Evolutionary conservation across 2,113 vertebrate species (phyloP).

Genomic region (Dasyprocta punctata): DNA sequence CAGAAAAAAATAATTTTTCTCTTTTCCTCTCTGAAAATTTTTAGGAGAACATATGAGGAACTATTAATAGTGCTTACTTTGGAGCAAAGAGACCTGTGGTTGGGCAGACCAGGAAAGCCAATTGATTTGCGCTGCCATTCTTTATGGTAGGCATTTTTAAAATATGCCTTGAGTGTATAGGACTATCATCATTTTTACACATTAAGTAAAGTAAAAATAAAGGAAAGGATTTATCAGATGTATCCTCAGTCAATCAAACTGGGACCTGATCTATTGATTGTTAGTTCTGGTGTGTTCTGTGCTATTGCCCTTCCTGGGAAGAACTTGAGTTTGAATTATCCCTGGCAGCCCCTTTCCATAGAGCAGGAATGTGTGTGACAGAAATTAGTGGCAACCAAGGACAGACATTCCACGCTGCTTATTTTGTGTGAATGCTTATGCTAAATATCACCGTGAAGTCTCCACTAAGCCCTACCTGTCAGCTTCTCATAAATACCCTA

Average conservation of each 20-base stretch:
- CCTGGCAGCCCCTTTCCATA: not conserved
- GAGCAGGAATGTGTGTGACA: not conserved
- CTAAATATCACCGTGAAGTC: accelerated
- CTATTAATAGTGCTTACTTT: constrained; percentile 68
- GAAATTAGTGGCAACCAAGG: not conserved
- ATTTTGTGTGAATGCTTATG: not conserved
- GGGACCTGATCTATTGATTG: not conserved
- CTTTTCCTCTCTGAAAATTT: constrained; percentile 65
- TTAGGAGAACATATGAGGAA: constrained; percentile 47
- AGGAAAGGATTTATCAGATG: not conserved
- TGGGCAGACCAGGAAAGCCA: constrained; percentile 11
- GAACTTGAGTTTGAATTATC: not conserved
- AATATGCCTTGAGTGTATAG: not conserved
- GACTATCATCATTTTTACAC: not conserved
- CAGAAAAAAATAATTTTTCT: constrained; percentile 62
- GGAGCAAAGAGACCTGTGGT: not conserved
- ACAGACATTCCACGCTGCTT: accelerated
- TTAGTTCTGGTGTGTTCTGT: not conserved
- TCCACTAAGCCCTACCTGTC: accelerated
- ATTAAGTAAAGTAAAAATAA: not conserved
- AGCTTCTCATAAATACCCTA: not conserved
- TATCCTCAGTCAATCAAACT: not conserved
- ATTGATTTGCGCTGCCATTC: not conserved
- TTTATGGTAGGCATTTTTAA: not conserved
- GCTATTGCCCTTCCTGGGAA: accelerated